Percentiles rank a stretch among this genome's conserved stretches.
phyloP scores from a whole-genome alignment of 2,888 invertebrate genomes.

The Petrolisthes manimaculis region DNA sequence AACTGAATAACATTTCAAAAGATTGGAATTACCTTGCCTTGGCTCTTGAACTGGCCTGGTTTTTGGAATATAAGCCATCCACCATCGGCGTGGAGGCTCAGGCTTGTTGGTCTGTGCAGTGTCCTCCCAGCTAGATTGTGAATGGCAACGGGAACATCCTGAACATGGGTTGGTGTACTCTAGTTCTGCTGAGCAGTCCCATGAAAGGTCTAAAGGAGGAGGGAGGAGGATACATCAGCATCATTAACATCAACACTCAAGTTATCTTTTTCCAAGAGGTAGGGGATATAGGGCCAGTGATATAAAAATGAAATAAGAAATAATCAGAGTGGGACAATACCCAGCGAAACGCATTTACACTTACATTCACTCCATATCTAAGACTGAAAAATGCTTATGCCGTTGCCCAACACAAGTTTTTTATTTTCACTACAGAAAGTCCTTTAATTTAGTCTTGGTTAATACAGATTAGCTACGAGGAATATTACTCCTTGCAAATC shows the following conservation, averaged over 20 bases:
- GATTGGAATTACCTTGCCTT: background rate
- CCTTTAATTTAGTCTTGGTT: no score
- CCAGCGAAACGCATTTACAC: no score
- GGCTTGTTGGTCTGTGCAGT: background rate
- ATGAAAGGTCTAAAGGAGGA: constrained; percentile 73
- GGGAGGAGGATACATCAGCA: background rate
- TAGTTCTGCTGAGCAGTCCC: constrained; percentile 81
- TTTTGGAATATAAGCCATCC: constrained; percentile 56
- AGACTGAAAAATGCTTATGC: no score
- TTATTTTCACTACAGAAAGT: no score
- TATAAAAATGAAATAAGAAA: no score
- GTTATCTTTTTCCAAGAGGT: background rate
- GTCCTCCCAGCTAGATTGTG: constrained; percentile 64
- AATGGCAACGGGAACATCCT: constrained; percentile 83
- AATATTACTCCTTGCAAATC: no score
- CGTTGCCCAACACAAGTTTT: no score
- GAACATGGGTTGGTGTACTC: constrained; percentile 83
- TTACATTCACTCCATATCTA: no score
- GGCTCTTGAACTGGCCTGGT: constrained; percentile 2
- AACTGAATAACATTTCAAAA: background rate
- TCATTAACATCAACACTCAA: background rate
- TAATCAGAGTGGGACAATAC: no score
- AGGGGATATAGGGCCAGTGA: no score
- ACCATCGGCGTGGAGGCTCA: constrained; percentile 47
- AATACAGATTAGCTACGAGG: no score